Conservation (phyloP, 2,888 invertebrate species). For the Octodonta nipae region DNA sequence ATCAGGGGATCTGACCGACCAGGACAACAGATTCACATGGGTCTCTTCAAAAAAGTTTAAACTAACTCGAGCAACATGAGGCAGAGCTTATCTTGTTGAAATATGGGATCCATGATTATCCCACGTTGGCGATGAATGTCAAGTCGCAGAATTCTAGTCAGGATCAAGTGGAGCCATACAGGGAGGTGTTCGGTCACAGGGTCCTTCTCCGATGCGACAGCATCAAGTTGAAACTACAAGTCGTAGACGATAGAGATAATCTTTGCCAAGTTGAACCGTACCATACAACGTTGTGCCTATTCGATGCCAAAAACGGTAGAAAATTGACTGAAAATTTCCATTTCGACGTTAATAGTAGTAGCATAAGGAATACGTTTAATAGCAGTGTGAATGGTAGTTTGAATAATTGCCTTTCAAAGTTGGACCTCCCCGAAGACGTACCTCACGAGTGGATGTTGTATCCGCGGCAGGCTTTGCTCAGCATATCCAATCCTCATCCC, state of each 20-base stretch:
- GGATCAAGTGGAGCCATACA: slow-evolving; percentile 53
- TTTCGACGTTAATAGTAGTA: slow-evolving; percentile 69
- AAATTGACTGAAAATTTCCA: slow-evolving; percentile 90
- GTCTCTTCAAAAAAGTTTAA: no score
- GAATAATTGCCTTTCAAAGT: no score
- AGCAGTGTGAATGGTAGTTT: slow-evolving; percentile 28
- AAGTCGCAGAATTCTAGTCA: slow-evolving; percentile 29
- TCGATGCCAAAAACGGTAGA: slow-evolving; percentile 73
- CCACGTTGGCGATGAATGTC: slow-evolving; percentile 40
- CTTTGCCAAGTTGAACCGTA: slow-evolving; percentile 82
- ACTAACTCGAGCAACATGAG: no score
- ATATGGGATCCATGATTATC: no score
- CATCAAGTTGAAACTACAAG: slow-evolving; percentile 28
- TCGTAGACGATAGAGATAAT: slow-evolving; percentile 61
- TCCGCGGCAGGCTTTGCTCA: slow-evolving; percentile 66
- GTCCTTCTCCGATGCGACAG: slow-evolving; percentile 72
- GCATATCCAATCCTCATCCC: slow-evolving; percentile 75
- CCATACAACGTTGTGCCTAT: slow-evolving; percentile 75
- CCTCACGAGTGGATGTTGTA: slow-evolving; percentile 60
- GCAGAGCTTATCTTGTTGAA: no score
- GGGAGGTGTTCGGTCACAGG: slow-evolving; percentile 77
- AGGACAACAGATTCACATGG: no score
- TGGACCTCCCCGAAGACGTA: slow-evolving; percentile 52
- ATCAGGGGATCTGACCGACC: no score
- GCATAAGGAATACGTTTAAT: slow-evolving; percentile 47